Base-by-base conservation (phyloP, 2,888 invertebrate species). In the Pherbina coryleti region DNA sequence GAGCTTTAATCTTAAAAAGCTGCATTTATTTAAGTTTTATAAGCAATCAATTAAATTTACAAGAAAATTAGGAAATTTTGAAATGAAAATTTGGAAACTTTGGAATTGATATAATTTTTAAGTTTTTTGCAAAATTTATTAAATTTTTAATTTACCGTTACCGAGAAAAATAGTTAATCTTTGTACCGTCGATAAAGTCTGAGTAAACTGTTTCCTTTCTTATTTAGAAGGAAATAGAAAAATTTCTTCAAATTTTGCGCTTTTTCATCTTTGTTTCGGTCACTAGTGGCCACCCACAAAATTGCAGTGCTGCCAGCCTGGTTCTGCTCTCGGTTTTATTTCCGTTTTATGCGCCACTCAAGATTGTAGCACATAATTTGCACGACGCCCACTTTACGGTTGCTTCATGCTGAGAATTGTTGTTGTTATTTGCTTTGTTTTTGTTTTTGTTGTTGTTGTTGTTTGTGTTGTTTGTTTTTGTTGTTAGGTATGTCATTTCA, bases 401-500 rank as follows among this genome's bases (percentile, higher is more conserved):
- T 57, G 22, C 3, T 9, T 72, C 19, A n/a, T 37, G 34, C 25
- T 60, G 37, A 11, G n/a, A 7, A 19, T 31, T 22, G 22, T 57
- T 60, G 44, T 31, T 19, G 55, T 55, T 8, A 3, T 72, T n/a
- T n/a, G n/a, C n/a, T n/a, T n/a, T 34, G 9, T 57, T 55, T n/a
- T 14, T 57, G 31, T 57, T 57, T n/a, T 11, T 72, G n/a, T 25
- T 62, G 7, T 25, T 62, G 14, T 28, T 22, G 19, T 57, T 57
- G 37, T 31, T 34, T 17, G 25, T 8, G 17, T 57, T 34, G 9
- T 57, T 37, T 34, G 9, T 60, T 37, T 72, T 19, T 72, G 31
- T 25, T 62, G 22, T 25, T 31, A 28, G 14, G 31, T 22, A 22
- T 71, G 72, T 72, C 60, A 72, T 72, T 57, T 37, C 37, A 57